A percentile compares a stretch with the other conserved stretches of the same genome.
Evolutionary conservation across 2,113 vertebrate species (phyloP).

Genomic region (Macquaria australasica): DNA sequence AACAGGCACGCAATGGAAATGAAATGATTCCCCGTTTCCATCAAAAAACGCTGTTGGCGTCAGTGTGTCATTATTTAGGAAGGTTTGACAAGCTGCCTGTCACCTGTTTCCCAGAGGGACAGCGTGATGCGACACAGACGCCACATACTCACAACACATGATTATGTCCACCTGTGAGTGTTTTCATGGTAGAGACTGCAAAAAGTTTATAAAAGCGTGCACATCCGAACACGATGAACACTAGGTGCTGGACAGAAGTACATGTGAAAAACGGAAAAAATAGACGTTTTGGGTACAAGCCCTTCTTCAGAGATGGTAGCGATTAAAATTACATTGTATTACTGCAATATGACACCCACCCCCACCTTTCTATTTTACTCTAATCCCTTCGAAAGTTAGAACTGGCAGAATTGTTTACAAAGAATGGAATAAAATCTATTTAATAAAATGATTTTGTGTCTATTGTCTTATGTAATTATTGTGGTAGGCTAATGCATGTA

Average conservation of each 20-base stretch:
- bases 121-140: background rate
- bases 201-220: too few species aligned
- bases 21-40: conserved; percentile 4
- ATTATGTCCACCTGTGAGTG: background rate
- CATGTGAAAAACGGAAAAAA: too few species aligned
- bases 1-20: conserved; percentile 13
- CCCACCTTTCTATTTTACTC: background rate
- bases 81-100: conserved; percentile 27
- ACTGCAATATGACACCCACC: background rate
- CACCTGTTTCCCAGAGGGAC: conserved; percentile 9
- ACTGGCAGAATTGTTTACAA: background rate
- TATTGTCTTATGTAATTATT: too few species aligned
- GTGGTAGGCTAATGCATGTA: too few species aligned
- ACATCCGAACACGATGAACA: too few species aligned
- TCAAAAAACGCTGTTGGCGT: background rate
- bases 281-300: too few species aligned
- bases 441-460: too few species aligned
- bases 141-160: background rate
- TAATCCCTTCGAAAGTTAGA: background rate
- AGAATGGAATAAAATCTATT: background rate
- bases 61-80: background rate
- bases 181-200: background rate
- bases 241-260: too few species aligned
- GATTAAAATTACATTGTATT: background rate
- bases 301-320: background rate